Base-by-base conservation (phyloP, 2,113 vertebrate species). In the Ranitomeya variabilis region DNA sequence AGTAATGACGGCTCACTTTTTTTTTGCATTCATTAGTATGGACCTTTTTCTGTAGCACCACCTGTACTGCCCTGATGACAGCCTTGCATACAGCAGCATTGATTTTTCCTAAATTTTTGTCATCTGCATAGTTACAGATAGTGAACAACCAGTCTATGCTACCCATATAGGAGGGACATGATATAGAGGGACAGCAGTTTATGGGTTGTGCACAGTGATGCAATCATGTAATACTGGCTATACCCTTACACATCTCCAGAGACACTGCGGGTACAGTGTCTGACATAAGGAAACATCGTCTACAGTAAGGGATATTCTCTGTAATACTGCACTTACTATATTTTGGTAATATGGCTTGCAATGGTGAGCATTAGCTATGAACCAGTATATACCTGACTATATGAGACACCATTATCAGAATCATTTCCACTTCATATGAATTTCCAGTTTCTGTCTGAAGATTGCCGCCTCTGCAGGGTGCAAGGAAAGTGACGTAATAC, bases 371-470 rank as follows among this genome's bases (percentile, higher is more conserved):
- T n/a, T 67, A 19, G 19, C 9, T 9, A n/a, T 67, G 37, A 45
- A 45, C 3, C 3, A 45, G 37, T 45, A 45, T 45, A 45, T 45
- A 45, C 37, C 37, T 45, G 5, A 31, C 26, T 31, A 31, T 31
- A 23, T 37, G 69, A 15, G 69, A 4, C 26, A 37, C 26, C 5
- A 6, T 15, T 73, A 31, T 73, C 16, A 37, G 31, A 73, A 73
- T 73, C 14, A 16, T 76, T 76, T 76, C 73, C 73, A 76, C 37
- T 76, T 74, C 18, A 37, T 73, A 51, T 69, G n/a, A 69, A 69
- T 31, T 11, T 13, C 13, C 14, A 74, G 71, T 45, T 45, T 74
- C 26, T 74, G 31, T 69, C n/a, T 69, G 31, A 74, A 74, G 31
- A 74, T 74, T 74, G 71, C 31, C 16, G 31, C 31, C 71, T 16